phyloP scores from a whole-genome alignment of 2,113 vertebrate genomes.

The Lophotis ruficrista region DNA sequence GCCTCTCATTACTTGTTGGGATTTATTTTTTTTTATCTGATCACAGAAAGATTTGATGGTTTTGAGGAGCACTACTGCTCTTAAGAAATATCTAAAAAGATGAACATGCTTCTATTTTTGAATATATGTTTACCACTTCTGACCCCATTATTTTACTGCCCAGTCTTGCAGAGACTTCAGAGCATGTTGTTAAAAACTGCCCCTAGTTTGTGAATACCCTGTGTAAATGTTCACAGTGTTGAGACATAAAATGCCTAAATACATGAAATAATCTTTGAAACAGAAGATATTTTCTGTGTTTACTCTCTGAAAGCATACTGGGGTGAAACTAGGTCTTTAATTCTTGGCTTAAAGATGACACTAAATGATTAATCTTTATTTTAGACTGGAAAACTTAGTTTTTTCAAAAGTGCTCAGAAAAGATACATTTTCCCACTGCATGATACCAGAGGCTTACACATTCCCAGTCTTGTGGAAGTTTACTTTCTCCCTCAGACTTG shows the following conservation, averaged over 20 bases:
- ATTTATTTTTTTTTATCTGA: not conserved
- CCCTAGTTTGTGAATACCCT: not conserved
- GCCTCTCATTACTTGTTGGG: not conserved
- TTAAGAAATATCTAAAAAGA: not conserved
- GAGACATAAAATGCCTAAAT: not conserved
- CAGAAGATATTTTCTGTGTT: not conserved
- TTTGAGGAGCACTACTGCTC: not conserved
- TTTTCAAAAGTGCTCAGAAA: not conserved
- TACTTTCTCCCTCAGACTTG: not conserved
- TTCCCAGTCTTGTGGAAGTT: not conserved
- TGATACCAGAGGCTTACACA: not conserved
- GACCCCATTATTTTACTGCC: not conserved
- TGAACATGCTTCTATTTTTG: not conserved
- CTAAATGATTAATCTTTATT: not conserved
- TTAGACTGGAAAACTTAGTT: not conserved
- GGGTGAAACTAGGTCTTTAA: not conserved
- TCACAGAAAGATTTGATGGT: not conserved
- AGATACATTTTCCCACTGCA: accelerated
- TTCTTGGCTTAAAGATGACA: not conserved
- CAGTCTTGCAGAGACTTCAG: not conserved
- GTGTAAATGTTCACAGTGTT: not conserved
- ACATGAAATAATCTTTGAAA: not conserved
- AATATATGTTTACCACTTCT: not conserved
- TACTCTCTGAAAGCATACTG: not conserved
- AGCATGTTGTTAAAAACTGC: not conserved